phyloP scores from a whole-genome alignment of 2,797 vertebrate species.

The Gallinago solitaria region DNA sequence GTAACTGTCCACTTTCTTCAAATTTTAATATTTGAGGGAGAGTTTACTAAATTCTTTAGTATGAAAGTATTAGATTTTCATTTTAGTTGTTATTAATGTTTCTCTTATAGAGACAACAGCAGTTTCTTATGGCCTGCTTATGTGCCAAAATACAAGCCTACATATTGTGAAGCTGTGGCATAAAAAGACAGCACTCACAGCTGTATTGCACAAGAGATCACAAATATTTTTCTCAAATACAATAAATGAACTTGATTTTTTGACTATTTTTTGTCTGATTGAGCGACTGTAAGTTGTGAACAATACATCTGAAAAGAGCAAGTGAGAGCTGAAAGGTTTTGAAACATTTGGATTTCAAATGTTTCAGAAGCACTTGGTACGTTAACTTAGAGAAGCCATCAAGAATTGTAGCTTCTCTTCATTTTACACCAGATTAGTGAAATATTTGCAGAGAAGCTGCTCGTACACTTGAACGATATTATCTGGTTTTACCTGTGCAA shows the following conservation, averaged over 20 bases:
- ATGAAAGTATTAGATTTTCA: background rate
- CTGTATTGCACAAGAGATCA: background rate
- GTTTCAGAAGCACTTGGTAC: background rate
- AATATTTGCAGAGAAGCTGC: background rate
- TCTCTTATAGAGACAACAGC: background rate
- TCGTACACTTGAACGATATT: background rate
- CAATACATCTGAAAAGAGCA: background rate
- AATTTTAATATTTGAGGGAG: background rate
- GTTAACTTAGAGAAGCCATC: background rate
- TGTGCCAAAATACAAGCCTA: background rate
- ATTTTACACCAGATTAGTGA: background rate
- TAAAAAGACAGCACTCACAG: background rate
- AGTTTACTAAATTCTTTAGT: background rate
- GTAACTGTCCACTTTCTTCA: background rate
- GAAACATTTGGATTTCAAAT: background rate
- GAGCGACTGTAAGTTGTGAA: background rate
- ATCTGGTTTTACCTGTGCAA: background rate
- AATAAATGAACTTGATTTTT: background rate
- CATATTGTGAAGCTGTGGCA: background rate
- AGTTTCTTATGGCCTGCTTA: background rate
- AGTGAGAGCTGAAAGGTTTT: background rate
- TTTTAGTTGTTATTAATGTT: background rate
- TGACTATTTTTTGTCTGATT: background rate
- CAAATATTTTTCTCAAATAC: background rate
- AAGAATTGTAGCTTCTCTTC: background rate